A percentile compares a stretch with the other conserved stretches of the same genome.
Conservation (phyloP, 2,888 invertebrate genomes). For the Drosophila conformis region DNA sequence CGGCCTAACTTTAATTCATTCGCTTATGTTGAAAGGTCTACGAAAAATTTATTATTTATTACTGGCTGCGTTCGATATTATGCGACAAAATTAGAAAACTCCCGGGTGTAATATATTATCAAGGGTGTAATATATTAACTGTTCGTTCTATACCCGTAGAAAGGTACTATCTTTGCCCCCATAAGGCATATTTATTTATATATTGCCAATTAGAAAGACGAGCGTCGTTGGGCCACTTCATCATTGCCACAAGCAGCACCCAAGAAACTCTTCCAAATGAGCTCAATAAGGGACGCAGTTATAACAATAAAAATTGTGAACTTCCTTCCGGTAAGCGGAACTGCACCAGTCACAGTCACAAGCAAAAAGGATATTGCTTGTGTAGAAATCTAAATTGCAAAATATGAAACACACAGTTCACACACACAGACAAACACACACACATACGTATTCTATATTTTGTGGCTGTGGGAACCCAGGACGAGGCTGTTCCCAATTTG, state of each 20-base stretch:
- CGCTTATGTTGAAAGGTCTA: background rate
- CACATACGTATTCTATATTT: background rate
- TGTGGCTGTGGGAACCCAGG: constrained; percentile 60
- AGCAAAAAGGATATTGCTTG: constrained; percentile 57
- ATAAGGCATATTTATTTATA: background rate
- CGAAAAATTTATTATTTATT: background rate
- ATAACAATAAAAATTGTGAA: constrained; percentile 57
- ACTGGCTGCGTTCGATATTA: background rate
- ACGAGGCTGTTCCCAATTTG: constrained; percentile 67
- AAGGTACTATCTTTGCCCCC: background rate
- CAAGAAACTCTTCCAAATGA: constrained; percentile 37
- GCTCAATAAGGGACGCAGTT: constrained; percentile 25
- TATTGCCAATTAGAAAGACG: background rate
- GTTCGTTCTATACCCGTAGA: background rate
- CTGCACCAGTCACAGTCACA: constrained; percentile 40
- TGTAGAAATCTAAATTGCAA: constrained; percentile 78
- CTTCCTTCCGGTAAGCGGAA: constrained; percentile 77
- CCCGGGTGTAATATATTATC: background rate
- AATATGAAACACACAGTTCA: constrained; percentile 60
- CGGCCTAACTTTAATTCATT: background rate
- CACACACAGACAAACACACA: constrained; percentile 17
- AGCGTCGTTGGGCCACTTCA: background rate
- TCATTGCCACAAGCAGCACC: constrained; percentile 12
- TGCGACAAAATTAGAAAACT: background rate
- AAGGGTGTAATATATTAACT: background rate